phyloP scores from a whole-genome alignment of 1,140 invertebrate genomes.

The Ostrea denselamellosa region DNA sequence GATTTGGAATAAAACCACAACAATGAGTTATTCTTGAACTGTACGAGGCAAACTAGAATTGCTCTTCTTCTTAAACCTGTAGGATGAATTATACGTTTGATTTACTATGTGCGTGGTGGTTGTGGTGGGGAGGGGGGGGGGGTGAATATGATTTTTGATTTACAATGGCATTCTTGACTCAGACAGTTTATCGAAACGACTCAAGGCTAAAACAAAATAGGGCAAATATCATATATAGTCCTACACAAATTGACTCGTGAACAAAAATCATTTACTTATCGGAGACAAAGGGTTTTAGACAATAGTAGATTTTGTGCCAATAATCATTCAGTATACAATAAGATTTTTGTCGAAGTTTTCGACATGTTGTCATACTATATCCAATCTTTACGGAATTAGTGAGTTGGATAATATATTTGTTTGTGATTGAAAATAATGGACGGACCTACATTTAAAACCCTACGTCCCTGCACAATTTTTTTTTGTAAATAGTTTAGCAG shows the following conservation, averaged over 20 bases:
- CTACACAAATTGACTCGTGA: neutral
- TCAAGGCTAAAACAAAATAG: neutral
- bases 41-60: too few species aligned
- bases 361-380: slow-evolving; percentile 7
- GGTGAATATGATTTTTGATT: too few species aligned
- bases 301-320: neutral
- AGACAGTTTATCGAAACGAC: too few species aligned
- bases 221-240: neutral
- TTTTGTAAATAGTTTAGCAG: neutral
- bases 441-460: neutral
- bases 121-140: too few species aligned
- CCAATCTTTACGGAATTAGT: slow-evolving; percentile 9
- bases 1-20: too few species aligned
- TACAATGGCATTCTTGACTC: too few species aligned
- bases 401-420: neutral
- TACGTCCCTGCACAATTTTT: neutral
- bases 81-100: too few species aligned
- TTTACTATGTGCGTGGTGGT: too few species aligned
- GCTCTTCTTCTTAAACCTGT: too few species aligned
- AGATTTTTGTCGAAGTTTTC: slow-evolving; percentile 20
- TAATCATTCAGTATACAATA: neutral
- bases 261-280: neutral
- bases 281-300: slow-evolving; percentile 2
- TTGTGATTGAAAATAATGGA: slow-evolving; percentile 13
- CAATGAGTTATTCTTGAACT: too few species aligned